Evolutionary conservation across 2,888 invertebrate genomes (phyloP).

Genomic region (Dasypogon diadema): DNA sequence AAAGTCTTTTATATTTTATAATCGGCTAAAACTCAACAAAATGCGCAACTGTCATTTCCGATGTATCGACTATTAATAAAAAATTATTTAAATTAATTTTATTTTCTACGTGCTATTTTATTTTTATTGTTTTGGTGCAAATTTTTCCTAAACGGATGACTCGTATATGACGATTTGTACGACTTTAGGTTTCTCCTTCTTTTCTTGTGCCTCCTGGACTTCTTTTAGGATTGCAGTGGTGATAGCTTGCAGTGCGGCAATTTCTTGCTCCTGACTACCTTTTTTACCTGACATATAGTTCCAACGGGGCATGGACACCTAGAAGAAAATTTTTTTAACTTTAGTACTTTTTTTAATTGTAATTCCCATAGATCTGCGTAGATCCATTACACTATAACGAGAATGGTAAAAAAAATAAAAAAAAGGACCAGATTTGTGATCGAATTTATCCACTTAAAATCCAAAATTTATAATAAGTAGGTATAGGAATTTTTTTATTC

Average conservation of each 20-base stretch:
- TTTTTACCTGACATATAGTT: conserved; percentile 67
- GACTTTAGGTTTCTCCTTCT: conserved; percentile 70
- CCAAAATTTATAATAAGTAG: too few species aligned
- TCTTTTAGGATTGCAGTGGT: conserved; percentile 75
- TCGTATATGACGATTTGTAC: conserved; percentile 90
- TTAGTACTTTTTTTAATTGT: too few species aligned
- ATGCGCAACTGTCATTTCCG: conserved; percentile 1
- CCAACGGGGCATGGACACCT: conserved; percentile 82
- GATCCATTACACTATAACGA: too few species aligned
- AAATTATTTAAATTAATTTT: conserved; percentile 6
- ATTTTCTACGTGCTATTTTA: background rate
- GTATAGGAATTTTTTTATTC: too few species aligned
- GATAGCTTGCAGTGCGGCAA: conserved; percentile 71
- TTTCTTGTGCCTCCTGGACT: conserved; percentile 75
- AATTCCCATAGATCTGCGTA: too few species aligned
- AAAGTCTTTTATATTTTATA: conserved; percentile 17
- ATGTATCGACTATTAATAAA: background rate
- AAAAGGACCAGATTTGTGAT: too few species aligned
- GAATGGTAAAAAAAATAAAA: too few species aligned
- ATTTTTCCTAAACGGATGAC: conserved; percentile 77
- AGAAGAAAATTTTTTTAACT: background rate
- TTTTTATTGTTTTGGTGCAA: background rate
- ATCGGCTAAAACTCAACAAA: background rate
- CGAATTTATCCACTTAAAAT: too few species aligned
- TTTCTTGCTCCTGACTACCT: conserved; percentile 81